Evolutionary conservation across 2,113 vertebrate genomes (phyloP).

Genomic region (Lanius collurio): DNA sequence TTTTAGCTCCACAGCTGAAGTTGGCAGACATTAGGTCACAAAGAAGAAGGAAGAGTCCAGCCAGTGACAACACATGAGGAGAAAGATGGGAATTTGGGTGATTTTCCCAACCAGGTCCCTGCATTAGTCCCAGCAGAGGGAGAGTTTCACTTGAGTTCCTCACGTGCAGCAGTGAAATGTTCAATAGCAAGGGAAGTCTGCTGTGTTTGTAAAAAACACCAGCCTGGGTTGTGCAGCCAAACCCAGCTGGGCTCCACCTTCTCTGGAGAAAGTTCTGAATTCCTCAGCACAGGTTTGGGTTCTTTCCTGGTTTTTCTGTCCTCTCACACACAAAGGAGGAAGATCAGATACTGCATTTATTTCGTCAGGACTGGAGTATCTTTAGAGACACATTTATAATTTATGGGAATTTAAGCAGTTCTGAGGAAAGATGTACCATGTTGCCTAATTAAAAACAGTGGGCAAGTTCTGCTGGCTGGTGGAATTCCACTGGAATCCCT

Average conservation of each 20-base stretch:
- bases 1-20: not conserved
- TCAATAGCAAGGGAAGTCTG: no score
- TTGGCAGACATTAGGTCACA: not conserved
- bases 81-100: not conserved
- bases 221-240: not conserved
- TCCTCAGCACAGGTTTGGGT: fast-evolving
- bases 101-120: not conserved
- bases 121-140: not conserved
- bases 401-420: not conserved
- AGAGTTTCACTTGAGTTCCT: not conserved
- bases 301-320: not conserved
- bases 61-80: not conserved
- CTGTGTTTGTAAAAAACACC: not conserved
- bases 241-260: not conserved
- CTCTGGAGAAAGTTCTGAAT: not conserved
- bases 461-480: not conserved
- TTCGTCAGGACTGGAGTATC: not conserved
- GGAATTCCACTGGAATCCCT: not conserved
- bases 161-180: not conserved
- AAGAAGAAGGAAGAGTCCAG: not conserved
- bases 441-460: not conserved
- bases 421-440: not conserved
- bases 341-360: not conserved
- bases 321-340: not conserved
- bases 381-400: not conserved